Evolutionary conservation across 2,888 invertebrate genomes (phyloP), one percentile per base, ranked within the genome.

Genomic region (Ceramica pisi): DNA sequence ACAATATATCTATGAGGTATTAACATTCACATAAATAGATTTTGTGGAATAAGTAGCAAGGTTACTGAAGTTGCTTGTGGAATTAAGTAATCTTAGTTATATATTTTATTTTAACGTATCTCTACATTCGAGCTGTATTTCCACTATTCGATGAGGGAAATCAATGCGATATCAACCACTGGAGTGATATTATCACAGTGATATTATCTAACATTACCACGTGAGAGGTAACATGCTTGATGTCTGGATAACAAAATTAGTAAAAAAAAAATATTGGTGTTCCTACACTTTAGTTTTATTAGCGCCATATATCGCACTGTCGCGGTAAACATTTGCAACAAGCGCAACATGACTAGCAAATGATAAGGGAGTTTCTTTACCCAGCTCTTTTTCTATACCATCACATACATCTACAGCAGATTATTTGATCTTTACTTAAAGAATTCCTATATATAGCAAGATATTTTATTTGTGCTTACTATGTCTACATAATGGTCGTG

Each of bases 401-500:
- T 21, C 26, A 19, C 5, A 26, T 6, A 50, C 14, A 70, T 69
- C 21, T 65, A 26, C 26, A 65, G 51, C 6, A 59, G n/a, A n/a
- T 71, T 72, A 72, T 82, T 60, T 68, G 41, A 55, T 72, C 31
- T 62, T 68, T 64, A 67, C 57, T 67, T 72, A 44, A 63, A 44
- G 51, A 50, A 59, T 55, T 55, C 16, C 41, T 66, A 48, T 56
- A 71, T 56, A 79, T 68, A 68, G 59, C 74, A 53, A 38, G 53
- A 57, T 66, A 68, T 60, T 75, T 61, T 75, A 57, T 81, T 75
- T 69, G 53, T 67, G 55, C 31, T 68, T 44, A 59, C 38, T 76
- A 64, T 72, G 67, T 81, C 79, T 81, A 84, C 75, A 83, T 14
- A 59, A 44, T 75, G 70, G 77, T 78, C 72, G 65, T 70, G 71